Percentiles rank a stretch among this genome's conserved stretches.
phyloP scores from a whole-genome alignment of 2,888 invertebrate species.

The Amphipoea oculea region DNA sequence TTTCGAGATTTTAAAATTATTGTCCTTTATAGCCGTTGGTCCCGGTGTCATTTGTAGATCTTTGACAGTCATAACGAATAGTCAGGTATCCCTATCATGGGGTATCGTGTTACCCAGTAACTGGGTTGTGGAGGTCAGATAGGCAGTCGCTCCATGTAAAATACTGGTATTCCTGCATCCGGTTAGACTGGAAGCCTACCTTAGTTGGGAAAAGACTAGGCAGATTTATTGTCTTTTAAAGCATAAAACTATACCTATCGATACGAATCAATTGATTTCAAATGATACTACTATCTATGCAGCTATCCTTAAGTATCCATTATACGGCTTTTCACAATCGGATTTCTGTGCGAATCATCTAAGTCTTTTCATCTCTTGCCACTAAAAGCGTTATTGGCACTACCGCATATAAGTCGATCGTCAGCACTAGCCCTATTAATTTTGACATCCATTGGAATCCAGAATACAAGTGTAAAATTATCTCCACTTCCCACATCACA shows the following conservation, averaged over 20 bases:
- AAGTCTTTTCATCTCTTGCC: not conserved
- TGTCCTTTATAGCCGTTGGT: not conserved
- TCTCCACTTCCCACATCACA: slow-evolving; percentile 48
- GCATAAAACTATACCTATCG: not conserved
- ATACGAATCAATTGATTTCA: not conserved
- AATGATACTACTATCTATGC: not conserved
- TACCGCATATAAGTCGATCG: not conserved
- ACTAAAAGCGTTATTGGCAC: not conserved
- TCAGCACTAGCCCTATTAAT: not conserved
- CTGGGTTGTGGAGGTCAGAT: not conserved
- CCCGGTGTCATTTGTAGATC: not conserved
- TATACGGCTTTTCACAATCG: not conserved
- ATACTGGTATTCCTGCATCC: not conserved
- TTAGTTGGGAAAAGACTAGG: not conserved
- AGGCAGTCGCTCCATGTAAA: not conserved
- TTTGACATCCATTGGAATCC: slow-evolving; percentile 39
- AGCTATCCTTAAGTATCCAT: not conserved
- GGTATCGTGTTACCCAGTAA: not conserved
- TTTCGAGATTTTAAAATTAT: not conserved
- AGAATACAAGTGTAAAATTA: slow-evolving; percentile 40
- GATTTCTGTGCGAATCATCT: not conserved
- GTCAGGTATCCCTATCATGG: too few relatives aligned
- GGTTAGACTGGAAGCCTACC: not conserved
- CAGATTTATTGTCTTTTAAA: not conserved
- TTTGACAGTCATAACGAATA: not conserved